Evolutionary conservation across 2,888 invertebrate genomes (phyloP).

Genomic region (Mythimna vitellina): DNA sequence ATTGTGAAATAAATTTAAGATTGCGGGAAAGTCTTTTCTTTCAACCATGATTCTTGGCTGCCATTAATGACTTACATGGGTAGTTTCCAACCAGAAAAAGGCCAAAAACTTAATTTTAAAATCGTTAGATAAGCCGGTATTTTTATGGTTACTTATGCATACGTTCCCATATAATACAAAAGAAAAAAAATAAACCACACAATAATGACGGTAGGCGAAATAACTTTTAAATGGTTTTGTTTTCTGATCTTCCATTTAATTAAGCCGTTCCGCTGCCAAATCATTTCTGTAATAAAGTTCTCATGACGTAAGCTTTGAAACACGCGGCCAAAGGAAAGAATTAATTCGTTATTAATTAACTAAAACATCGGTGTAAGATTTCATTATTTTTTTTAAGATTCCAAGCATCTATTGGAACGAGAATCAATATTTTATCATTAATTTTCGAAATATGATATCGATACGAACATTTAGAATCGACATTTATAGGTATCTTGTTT

Average conservation of each 20-base stretch:
- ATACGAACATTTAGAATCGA: constrained; percentile 53
- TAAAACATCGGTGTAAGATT: constrained; percentile 56
- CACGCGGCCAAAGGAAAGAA: constrained; percentile 48
- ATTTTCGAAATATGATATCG: constrained; percentile 62
- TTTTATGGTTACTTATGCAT: constrained; percentile 24
- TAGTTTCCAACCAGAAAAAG: neutral
- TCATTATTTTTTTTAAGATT: constrained; percentile 53
- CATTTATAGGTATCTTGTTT: constrained; percentile 59
- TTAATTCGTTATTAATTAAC: constrained; percentile 55
- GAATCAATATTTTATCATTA: constrained; percentile 57
- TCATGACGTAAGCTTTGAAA: constrained; percentile 65
- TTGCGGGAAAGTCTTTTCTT: neutral
- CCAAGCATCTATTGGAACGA: constrained; percentile 48
- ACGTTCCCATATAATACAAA: constrained; percentile 14
- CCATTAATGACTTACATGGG: no score
- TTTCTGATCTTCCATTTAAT: constrained; percentile 62
- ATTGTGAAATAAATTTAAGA: neutral
- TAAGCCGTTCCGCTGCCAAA: constrained; percentile 67
- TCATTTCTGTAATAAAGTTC: constrained; percentile 60
- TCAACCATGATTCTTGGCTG: no score
- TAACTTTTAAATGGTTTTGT: constrained; percentile 64
- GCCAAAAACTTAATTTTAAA: neutral
- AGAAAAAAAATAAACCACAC: constrained; percentile 55
- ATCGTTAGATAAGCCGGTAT: neutral
- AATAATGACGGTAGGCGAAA: constrained; percentile 64